Percentiles rank a stretch among this genome's conserved stretches.
These are phyloP conservation scores for Tachina grossa DNA, from an alignment of 2,888 invertebrate genomes.

Conservation along the genomic window DNA sequence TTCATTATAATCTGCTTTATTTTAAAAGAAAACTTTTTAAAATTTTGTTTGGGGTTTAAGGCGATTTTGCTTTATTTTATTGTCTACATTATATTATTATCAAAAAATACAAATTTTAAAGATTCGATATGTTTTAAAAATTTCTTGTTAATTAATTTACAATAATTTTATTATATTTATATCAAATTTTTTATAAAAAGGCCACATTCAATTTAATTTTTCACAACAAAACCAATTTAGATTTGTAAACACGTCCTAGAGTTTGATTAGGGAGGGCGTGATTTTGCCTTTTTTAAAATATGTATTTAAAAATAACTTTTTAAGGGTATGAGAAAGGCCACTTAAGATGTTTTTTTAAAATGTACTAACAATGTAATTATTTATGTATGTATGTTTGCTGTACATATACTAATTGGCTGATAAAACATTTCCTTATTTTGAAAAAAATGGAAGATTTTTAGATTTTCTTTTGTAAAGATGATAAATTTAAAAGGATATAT, in stretches of 20 bases:
- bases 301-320: slow-evolving; percentile 26
- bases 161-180: neutral
- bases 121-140: slow-evolving; percentile 25
- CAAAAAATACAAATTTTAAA: slow-evolving; percentile 35
- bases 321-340: slow-evolving; percentile 32
- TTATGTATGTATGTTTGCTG: slow-evolving; percentile 8
- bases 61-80: slow-evolving; percentile 32
- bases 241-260: slow-evolving; percentile 21
- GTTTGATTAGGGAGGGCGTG: neutral
- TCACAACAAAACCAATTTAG: too few species aligned
- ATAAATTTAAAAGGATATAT: slow-evolving; percentile 37
- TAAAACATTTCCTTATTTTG: slow-evolving; percentile 22
- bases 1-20: neutral
- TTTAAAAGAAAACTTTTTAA: slow-evolving; percentile 34
- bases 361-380: slow-evolving; percentile 26
- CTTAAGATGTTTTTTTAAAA: slow-evolving; percentile 29
- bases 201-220: too few species aligned
- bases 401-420: slow-evolving; percentile 34
- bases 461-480: slow-evolving; percentile 33
- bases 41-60: neutral
- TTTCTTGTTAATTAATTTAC: slow-evolving; percentile 10
- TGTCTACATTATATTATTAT: slow-evolving; percentile 21
- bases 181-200: slow-evolving; percentile 42
- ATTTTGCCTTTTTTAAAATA: neutral
- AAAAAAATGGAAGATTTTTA: slow-evolving; percentile 49